Evolutionary conservation across 2,113 vertebrate genomes (phyloP).

Genomic region (Penelope pileata): DNA sequence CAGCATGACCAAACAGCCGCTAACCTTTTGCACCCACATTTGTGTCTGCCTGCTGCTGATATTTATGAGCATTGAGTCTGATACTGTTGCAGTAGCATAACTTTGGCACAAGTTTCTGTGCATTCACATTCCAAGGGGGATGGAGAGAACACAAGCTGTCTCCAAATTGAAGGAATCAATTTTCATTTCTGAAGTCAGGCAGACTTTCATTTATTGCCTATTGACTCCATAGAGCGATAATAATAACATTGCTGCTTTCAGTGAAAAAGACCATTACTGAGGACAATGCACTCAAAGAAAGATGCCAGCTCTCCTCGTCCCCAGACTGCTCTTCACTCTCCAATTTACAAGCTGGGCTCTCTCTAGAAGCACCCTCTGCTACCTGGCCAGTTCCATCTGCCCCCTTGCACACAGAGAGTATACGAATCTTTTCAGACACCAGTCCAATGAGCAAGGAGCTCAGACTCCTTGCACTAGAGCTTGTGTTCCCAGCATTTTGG

Average conservation of each 20-base stretch:
- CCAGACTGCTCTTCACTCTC: background rate
- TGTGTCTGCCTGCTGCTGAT: conserved; percentile 30
- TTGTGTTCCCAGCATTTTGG: background rate
- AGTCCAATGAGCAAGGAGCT: background rate
- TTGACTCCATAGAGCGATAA: conserved; percentile 26
- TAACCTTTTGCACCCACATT: conserved; percentile 16
- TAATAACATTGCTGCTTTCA: conserved; percentile 3
- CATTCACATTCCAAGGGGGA: conserved; percentile 7
- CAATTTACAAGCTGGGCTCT: background rate
- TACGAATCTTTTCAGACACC: background rate
- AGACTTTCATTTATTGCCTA: conserved; percentile 34
- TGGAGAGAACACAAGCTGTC: background rate
- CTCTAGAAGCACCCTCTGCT: background rate
- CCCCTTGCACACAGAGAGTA: rapidly evolving
- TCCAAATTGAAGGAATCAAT: conserved; percentile 49
- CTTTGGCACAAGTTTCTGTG: conserved; percentile 21
- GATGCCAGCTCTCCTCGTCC: background rate
- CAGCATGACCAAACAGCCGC: background rate
- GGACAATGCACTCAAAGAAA: background rate
- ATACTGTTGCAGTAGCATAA: background rate
- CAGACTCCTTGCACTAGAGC: background rate
- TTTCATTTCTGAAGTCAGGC: conserved; percentile 43
- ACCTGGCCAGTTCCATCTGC: background rate
- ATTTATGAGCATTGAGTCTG: background rate
- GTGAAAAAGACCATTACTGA: background rate